These are phyloP conservation scores for Platorchestia sp. DNA, from an alignment of 1,140 invertebrate species.

Conservation along the genomic window DNA sequence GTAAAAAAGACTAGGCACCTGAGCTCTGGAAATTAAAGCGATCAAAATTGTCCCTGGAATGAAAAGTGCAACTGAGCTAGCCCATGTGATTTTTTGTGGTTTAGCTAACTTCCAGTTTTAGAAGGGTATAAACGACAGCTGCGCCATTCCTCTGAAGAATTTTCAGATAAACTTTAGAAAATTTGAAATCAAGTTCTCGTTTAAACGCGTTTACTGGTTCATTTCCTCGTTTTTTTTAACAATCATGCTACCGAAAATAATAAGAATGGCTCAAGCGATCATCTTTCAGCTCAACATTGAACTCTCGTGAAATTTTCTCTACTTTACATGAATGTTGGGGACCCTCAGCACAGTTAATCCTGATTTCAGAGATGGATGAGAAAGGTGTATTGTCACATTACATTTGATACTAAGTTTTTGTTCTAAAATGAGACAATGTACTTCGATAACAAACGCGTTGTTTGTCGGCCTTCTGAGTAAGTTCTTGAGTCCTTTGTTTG, in stretches of 20 bases:
- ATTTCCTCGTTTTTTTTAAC: background rate
- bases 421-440: too few relatives aligned
- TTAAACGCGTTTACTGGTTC: background rate
- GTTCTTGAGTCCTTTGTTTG: too few relatives aligned
- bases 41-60: background rate
- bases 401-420: too few relatives aligned
- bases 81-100: background rate
- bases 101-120: background rate
- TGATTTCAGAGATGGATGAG: too few relatives aligned
- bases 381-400: too few relatives aligned
- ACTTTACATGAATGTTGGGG: too few relatives aligned
- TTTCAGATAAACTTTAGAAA: background rate
- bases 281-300: background rate
- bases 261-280: background rate
- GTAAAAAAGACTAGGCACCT: conserved; percentile 7
- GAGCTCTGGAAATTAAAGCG: background rate
- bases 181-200: background rate
- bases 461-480: too few relatives aligned
- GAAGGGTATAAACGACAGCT: background rate
- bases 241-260: background rate
- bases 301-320: background rate
- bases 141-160: background rate
- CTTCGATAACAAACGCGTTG: too few relatives aligned
- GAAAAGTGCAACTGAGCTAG: background rate
- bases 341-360: too few relatives aligned